Evolutionary conservation across 2,113 vertebrate genomes (phyloP).

Genomic region (Phrynocephalus versicolor): DNA sequence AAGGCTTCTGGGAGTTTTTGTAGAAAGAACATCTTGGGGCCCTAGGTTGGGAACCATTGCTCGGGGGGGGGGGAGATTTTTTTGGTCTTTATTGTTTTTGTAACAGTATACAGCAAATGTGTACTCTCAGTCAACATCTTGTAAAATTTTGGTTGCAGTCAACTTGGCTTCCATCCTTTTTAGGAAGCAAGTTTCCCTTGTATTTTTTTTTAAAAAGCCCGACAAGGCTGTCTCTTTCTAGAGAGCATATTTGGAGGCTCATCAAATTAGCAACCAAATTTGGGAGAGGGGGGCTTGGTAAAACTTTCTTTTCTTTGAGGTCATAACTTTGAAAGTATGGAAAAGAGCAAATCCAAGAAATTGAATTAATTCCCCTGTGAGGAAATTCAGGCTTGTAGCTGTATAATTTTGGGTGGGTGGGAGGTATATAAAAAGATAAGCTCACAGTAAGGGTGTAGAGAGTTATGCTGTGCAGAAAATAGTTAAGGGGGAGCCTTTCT

Average conservation of each 20-base stretch:
- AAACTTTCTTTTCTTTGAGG: not conserved
- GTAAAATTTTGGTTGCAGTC: not conserved
- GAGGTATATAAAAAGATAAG: no score
- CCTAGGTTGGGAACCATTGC: not conserved
- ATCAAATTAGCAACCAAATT: not conserved
- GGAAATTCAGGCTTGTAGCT: no score
- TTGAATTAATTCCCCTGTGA: no score
- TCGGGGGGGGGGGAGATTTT: not conserved
- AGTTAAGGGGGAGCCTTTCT: no score
- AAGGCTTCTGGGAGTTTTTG: no score
- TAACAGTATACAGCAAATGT: no score
- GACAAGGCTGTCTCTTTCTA: not conserved
- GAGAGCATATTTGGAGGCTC: conserved; percentile 10
- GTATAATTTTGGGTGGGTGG: not conserved
- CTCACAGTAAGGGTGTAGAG: no score
- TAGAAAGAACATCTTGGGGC: no score
- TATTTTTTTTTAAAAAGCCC: not conserved
- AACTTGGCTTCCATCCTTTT: conserved; percentile 36
- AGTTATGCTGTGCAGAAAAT: no score
- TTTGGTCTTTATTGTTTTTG: not conserved
- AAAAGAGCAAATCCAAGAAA: no score
- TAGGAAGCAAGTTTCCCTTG: not conserved
- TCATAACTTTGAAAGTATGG: not conserved
- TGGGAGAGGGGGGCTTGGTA: fast-evolving
- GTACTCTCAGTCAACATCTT: not conserved